Conservation (phyloP, 2,797 vertebrate genomes). For the Antrozous pallidus region DNA sequence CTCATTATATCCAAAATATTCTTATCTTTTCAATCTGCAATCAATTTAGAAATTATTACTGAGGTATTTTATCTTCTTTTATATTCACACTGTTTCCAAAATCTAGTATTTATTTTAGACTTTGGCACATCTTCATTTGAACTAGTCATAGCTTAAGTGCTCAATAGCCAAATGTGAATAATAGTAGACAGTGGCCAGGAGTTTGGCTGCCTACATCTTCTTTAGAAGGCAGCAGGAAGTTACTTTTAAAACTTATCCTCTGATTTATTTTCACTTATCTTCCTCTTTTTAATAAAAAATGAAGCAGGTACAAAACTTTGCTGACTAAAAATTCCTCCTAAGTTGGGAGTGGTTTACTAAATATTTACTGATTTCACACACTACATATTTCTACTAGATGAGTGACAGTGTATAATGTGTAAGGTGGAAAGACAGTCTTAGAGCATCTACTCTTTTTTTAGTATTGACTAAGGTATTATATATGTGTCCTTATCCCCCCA, state of each 20-base stretch:
- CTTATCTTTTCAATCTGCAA: neutral
- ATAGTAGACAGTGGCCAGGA: neutral
- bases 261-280: slow-evolving; percentile 23
- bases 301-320: neutral
- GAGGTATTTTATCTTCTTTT: slow-evolving; percentile 26
- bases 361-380: neutral
- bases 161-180: neutral
- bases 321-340: neutral
- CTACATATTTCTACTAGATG: neutral
- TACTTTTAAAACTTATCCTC: neutral
- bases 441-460: neutral
- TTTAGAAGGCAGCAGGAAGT: neutral
- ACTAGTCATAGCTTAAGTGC: neutral
- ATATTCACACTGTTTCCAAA: neutral
- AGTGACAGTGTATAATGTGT: neutral
- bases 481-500: no score
- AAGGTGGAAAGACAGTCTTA: neutral
- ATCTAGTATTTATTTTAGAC: neutral
- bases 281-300: neutral
- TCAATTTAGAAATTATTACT: neutral
- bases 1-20: neutral
- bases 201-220: neutral
- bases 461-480: no score
- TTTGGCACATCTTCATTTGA: neutral
- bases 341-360: neutral